Evolutionary conservation across 2,113 vertebrate species (phyloP).

Genomic region (Microtus pennsylvanicus): DNA sequence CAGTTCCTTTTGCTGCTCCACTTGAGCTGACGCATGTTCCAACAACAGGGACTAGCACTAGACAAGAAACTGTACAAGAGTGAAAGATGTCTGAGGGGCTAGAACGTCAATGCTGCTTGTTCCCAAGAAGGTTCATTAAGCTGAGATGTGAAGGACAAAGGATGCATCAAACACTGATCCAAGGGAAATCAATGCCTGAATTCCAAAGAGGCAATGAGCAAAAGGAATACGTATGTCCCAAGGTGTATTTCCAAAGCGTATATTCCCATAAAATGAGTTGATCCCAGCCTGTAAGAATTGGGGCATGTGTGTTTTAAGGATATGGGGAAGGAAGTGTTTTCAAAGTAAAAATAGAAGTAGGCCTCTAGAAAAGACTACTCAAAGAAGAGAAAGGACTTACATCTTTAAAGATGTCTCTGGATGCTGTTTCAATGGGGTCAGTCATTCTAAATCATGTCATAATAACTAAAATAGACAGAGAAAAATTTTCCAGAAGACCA

Average conservation of each 20-base stretch:
- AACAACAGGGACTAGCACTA: neutral
- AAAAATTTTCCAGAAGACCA: slow-evolving; percentile 63
- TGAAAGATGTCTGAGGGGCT: neutral
- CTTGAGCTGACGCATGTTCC: neutral
- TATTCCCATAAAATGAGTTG: neutral
- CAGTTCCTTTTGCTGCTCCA: neutral
- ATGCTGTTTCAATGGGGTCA: slow-evolving; percentile 41
- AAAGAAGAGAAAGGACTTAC: neutral
- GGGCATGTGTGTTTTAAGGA: neutral
- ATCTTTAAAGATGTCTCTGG: slow-evolving; percentile 31
- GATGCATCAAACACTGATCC: neutral
- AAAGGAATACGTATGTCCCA: neutral
- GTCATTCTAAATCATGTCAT: slow-evolving; percentile 13
- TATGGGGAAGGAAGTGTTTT: neutral
- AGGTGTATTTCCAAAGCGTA: neutral
- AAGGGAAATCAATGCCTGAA: neutral
- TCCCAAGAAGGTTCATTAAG: neutral
- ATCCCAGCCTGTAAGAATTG: neutral
- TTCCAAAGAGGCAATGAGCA: neutral
- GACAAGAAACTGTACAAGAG: neutral
- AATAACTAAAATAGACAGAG: slow-evolving; percentile 18
- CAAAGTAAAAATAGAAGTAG: neutral
- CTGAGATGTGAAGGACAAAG: neutral
- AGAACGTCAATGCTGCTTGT: neutral
- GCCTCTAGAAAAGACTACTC: neutral